phyloP scores from a whole-genome alignment of 2,113 vertebrate species.

The Oncorhynchus clarkii region DNA sequence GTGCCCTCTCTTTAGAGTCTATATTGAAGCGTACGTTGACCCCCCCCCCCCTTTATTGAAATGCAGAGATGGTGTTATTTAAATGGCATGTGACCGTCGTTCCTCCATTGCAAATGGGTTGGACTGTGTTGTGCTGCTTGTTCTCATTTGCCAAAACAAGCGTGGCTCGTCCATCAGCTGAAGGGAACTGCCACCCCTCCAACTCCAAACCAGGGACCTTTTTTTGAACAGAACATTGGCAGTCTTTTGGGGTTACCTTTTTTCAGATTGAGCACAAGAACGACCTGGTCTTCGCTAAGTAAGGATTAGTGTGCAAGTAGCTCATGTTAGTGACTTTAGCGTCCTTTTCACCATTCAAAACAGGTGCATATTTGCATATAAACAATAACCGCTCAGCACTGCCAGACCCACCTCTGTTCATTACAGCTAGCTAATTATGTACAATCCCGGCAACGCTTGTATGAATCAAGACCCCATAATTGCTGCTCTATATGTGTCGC shows the following conservation, averaged over 20 bases:
- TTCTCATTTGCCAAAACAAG: background rate
- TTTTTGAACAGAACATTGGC: background rate
- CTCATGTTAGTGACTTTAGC: background rate
- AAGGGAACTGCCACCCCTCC: background rate
- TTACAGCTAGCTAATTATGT: constrained; percentile 46
- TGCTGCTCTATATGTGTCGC: constrained; percentile 11
- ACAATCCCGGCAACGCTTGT: constrained; percentile 39
- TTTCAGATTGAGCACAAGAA: too few species aligned
- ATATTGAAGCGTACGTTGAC: background rate
- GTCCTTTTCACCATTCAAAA: constrained; percentile 7
- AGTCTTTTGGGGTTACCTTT: too few species aligned
- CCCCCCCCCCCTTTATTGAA: background rate
- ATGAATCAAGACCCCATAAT: constrained; percentile 22
- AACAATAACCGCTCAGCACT: constrained; percentile 23
- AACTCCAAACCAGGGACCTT: background rate
- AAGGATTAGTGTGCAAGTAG: background rate
- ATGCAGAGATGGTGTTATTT: background rate
- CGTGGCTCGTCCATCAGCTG: background rate
- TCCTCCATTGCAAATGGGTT: too few species aligned
- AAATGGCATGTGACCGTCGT: background rate
- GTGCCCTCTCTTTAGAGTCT: background rate
- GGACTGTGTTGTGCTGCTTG: background rate
- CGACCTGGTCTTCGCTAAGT: background rate
- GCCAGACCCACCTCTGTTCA: constrained; percentile 24
- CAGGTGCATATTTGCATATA: constrained; percentile 58